Evolutionary conservation across 23 tunicate genomes (phyloP), one percentile per base, ranked within the genome.

Genomic region (Ciona savignyi): DNA sequence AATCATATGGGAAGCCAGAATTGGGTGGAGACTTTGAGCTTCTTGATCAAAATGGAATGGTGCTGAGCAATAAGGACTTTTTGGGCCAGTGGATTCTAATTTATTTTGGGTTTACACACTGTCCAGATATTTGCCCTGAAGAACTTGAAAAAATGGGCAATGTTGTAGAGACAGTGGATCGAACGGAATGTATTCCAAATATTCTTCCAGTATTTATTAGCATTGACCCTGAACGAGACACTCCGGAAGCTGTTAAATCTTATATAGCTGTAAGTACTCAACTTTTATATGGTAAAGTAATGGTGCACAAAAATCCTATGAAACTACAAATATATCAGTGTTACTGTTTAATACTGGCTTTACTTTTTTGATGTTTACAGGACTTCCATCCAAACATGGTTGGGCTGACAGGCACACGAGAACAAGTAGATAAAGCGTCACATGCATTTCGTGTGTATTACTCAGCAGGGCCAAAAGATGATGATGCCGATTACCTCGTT

Each of bases 41-140:
- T 19, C 33, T 85, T n/a, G 77, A 91, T 66, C 97, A 91, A 27
- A 71, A 84, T 63, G 83, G 83, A 28, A 62, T 78, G 28, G 3
- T 28, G 20, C 51, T 30, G 24, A 49, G 68, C 25, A 91, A 91
- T 70, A 81, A 80, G 23, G 99, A 94, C 73, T 86, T 94, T 28
- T 22, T 83, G 11, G 99, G 96, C 2, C 62, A 87, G 63, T 94
- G 99, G 99, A 51, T 87, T 29, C 65, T 94, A 30, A 82, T 94
- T 25, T 94, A 94, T 60, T 94, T 94, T 80, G 99, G 99, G 0
- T 94, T 94, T 62, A 94, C 99, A 4, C 80, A 88, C 32, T 94
- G 99, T 61, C 99, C 99, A 0, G 99, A 94, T 63, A 83, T 94
- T n/a, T 94, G 99, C 34, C 99, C 99, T 0, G 99, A 94, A 75